phyloP scores from a whole-genome alignment of 2,797 vertebrate species.

The Gastrophryne carolinensis region DNA sequence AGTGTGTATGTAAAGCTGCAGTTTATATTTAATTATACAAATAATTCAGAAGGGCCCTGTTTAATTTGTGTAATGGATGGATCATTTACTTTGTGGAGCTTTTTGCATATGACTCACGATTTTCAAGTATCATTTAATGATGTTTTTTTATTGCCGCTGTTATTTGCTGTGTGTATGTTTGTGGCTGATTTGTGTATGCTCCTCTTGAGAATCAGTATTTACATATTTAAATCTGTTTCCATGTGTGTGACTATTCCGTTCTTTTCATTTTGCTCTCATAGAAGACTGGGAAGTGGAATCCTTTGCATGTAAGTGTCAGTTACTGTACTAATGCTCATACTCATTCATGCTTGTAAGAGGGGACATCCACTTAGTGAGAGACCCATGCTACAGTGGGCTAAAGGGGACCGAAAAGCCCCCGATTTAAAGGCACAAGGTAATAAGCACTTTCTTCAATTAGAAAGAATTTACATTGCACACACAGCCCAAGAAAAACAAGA shows the following conservation, averaged over 20 bases:
- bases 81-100: neutral
- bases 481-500: too few species aligned
- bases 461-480: too few species aligned
- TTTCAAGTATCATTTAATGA: neutral
- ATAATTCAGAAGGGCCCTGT: neutral
- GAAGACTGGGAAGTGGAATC: slow-evolving; percentile 97
- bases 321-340: too few species aligned
- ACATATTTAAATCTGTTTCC: slow-evolving; percentile 54
- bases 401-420: too few species aligned
- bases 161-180: neutral
- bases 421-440: too few species aligned
- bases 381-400: too few species aligned
- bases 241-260: slow-evolving; percentile 66
- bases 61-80: neutral
- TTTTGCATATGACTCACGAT: slow-evolving; percentile 8
- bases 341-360: too few species aligned
- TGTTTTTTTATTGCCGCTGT: neutral
- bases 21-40: neutral
- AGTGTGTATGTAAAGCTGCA: neutral
- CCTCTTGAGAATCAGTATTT: slow-evolving; percentile 35
- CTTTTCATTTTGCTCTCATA: slow-evolving; percentile 69
- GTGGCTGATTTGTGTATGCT: slow-evolving; percentile 6
- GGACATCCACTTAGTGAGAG: too few species aligned
- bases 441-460: too few species aligned
- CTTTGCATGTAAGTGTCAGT: slow-evolving; percentile 89